Evolutionary conservation across 2,888 invertebrate genomes (phyloP), one percentile per base, ranked within the genome.

Genomic region (Argynnis bischoffii): DNA sequence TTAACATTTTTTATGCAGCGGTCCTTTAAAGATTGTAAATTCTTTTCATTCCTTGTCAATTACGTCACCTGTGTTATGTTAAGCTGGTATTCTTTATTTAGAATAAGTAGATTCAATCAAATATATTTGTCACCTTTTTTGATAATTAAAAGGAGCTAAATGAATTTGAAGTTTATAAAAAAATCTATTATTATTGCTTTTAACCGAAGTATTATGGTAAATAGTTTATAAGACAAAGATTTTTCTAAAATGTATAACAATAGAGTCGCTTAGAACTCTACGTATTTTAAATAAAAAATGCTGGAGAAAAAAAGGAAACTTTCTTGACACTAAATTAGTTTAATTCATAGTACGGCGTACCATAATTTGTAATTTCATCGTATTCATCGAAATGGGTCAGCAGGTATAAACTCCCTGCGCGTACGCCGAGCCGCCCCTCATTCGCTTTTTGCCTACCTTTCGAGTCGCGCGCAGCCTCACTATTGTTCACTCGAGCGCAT

Each of bases 401-500:
- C 90, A 90, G 92, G 91, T 90, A 90, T 74, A 82, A 78, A 74
- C 72, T 69, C 64, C 74, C 71, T 69, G 75, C 75, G 80, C 73
- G 81, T 79, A 80, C 81, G 74, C 75, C 79, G 77, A 72, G 76
- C 67, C 72, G 77, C 81, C 82, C 85, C 85, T 88, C 90, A 90
- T 90, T 91, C 90, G 85, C 88, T 92, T 92, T 92, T 92, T 92
- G 91, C 89, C 86, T 86, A 87, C 92, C 92, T 92, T 91, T 92
- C 92, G 88, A 90, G 88, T 85, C 90, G 83, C 89, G 89, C 91
- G 92, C 90, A 90, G 83, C 86, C 82, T 87, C 83, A 83, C 84
- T 78, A 87, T 90, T 89, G 87, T 88, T 84, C 74, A 76, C 70
- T 73, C 78, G 78, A 81, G 87, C 91, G 89, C 92, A 91, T 92